Conservation (phyloP, 2,797 vertebrate genomes). For the Liasis olivaceus region DNA sequence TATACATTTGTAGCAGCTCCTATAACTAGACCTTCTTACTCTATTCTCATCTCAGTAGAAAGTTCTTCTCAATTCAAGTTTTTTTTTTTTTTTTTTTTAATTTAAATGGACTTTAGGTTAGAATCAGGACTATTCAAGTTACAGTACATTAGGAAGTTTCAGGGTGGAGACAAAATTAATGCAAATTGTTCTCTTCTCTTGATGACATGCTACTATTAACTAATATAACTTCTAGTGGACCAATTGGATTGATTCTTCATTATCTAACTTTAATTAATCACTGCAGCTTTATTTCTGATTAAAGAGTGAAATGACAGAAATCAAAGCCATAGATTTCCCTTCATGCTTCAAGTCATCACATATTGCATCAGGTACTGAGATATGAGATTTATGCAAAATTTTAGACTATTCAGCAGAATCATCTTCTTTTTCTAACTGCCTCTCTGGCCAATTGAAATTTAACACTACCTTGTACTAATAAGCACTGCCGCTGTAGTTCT, state of each 20-base stretch:
- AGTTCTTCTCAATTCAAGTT: no score
- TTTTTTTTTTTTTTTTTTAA: no score
- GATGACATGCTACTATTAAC: conserved; percentile 57
- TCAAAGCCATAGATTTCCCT: conserved; percentile 53
- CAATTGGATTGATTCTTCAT: conserved; percentile 53
- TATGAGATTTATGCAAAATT: conserved; percentile 16
- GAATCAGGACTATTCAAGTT: conserved; percentile 41
- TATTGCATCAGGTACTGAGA: background rate
- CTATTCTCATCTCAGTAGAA: conserved; percentile 35
- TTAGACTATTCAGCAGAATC: background rate
- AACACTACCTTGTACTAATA: background rate
- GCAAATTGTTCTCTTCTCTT: conserved; percentile 53
- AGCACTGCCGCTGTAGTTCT: background rate
- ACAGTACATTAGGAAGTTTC: conserved; percentile 28
- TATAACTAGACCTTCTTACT: conserved; percentile 40
- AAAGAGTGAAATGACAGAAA: conserved; percentile 54
- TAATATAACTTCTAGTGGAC: conserved; percentile 17
- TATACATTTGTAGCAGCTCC: background rate
- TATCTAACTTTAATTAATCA: conserved; percentile 61
- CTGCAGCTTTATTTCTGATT: conserved; percentile 44
- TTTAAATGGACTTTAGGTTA: conserved; percentile 43
- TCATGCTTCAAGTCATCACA: conserved; percentile 15
- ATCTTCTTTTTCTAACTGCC: background rate
- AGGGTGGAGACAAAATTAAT: conserved; percentile 46
- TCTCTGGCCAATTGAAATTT: conserved; percentile 4